A percentile compares a stretch with the other conserved stretches of the same genome.
Conservation (phyloP, 1,140 invertebrate species). For the Trichonephila clavipes region DNA sequence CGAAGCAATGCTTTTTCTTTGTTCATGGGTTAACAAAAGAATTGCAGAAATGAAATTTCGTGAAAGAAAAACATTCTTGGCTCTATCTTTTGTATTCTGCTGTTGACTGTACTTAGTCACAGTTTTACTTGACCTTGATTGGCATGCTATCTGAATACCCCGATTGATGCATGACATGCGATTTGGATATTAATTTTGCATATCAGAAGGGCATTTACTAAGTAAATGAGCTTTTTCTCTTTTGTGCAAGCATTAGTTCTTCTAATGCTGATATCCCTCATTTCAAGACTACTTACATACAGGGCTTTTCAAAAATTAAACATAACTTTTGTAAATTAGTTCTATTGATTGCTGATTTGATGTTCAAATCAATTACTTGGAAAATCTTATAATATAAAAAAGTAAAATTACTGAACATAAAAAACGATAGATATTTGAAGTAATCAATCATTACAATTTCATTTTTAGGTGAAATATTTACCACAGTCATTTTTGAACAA, state of each 20-base stretch:
- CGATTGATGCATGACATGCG: conserved; percentile 40
- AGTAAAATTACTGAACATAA: too few relatives aligned
- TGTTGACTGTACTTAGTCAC: background rate
- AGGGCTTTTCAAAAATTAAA: too few relatives aligned
- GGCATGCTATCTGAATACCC: background rate
- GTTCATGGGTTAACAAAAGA: conserved; percentile 35
- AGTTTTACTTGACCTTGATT: conserved; percentile 28
- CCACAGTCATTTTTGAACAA: too few relatives aligned
- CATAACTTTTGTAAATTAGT: background rate
- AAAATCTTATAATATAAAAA: background rate
- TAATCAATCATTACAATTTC: too few relatives aligned
- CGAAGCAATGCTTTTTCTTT: conserved; percentile 5
- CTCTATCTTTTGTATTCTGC: conserved; percentile 3
- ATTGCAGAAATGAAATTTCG: conserved; percentile 46
- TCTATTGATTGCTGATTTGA: background rate
- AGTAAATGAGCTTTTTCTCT: background rate
- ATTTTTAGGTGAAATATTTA: too few relatives aligned
- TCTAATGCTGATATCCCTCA: background rate
- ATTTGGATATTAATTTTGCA: conserved; percentile 41
- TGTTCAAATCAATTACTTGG: background rate
- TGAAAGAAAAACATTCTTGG: conserved; percentile 4
- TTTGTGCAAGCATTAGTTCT: background rate
- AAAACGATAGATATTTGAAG: too few relatives aligned
- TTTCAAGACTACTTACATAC: background rate
- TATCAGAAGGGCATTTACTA: background rate